Evolutionary conservation across 2,888 invertebrate species (phyloP).

Genomic region (Drosophila nr. perissopoda): DNA sequence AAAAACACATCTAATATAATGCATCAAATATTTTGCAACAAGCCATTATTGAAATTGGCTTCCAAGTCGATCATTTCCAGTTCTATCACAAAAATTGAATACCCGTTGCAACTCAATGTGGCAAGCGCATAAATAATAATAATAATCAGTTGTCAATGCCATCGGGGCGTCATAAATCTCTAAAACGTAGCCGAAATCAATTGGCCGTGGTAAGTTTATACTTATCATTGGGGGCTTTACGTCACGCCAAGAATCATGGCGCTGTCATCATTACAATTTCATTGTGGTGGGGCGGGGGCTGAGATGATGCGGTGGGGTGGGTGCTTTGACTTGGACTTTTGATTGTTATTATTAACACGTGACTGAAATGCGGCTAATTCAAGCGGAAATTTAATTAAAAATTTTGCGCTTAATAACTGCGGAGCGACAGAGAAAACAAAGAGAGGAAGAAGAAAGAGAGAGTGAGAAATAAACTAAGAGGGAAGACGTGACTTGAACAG

Average conservation of each 20-base stretch:
- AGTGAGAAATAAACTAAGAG: conserved; percentile 5
- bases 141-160: conserved; percentile 62
- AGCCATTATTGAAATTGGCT: neutral
- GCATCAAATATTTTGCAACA: neutral
- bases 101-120: neutral
- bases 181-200: conserved; percentile 55
- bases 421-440: conserved; percentile 1
- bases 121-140: conserved; percentile 44
- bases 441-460: neutral
- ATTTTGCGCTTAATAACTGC: conserved; percentile 63
- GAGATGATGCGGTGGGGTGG: neutral
- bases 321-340: conserved; percentile 49
- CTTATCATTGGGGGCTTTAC: conserved; percentile 51
- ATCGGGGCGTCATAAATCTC: conserved; percentile 62
- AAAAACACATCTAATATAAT: neutral
- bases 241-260: conserved; percentile 43
- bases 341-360: conserved; percentile 80
- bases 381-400: conserved; percentile 79
- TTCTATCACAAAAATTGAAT: neutral
- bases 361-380: conserved; percentile 76
- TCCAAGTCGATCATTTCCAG: neutral
- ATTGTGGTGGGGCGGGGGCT: neutral
- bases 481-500: conserved; percentile 57
- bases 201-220: conserved; percentile 51
- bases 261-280: conserved; percentile 17